Conservation (phyloP, 2,113 vertebrate genomes). For the Vulpes lagopus region DNA sequence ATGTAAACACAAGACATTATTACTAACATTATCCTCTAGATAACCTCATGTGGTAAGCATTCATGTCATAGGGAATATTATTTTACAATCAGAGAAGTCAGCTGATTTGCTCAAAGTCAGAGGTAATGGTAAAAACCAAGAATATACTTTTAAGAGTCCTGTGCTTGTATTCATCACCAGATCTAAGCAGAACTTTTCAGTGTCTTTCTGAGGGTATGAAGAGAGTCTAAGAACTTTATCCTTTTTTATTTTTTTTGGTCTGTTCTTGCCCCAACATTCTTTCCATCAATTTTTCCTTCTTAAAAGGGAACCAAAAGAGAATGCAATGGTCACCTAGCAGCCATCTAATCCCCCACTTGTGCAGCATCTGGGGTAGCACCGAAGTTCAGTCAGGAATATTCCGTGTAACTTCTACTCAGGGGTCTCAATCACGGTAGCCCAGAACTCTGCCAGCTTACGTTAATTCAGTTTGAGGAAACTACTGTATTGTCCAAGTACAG, state of each 20-base stretch:
- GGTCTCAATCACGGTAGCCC: constrained; percentile 27
- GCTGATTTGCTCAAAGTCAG: constrained; percentile 71
- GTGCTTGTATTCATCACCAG: constrained; percentile 54
- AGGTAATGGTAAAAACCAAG: constrained; percentile 64
- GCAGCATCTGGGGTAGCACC: background rate
- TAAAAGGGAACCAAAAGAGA: constrained; percentile 21
- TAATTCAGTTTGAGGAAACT: constrained; percentile 52
- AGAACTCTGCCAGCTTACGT: constrained; percentile 71
- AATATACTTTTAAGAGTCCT: constrained; percentile 68
- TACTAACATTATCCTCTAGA: constrained; percentile 65
- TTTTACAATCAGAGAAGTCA: constrained; percentile 70
- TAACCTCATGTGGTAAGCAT: constrained; percentile 78
- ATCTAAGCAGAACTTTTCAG: constrained; percentile 57
- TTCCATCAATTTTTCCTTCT: constrained; percentile 40
- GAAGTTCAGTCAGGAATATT: background rate
- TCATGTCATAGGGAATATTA: constrained; percentile 78
- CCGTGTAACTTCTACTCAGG: constrained; percentile 9
- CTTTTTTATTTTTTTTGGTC: constrained; percentile 55
- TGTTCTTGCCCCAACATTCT: background rate
- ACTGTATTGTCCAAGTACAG: constrained; percentile 57
- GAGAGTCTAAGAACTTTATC: background rate
- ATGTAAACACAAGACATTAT: constrained; percentile 67
- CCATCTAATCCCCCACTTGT: accelerated
- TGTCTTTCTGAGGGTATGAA: background rate
- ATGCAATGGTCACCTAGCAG: background rate